Conservation (phyloP, 2,797 vertebrate genomes). For the Hypotaenidia philippensis region DNA sequence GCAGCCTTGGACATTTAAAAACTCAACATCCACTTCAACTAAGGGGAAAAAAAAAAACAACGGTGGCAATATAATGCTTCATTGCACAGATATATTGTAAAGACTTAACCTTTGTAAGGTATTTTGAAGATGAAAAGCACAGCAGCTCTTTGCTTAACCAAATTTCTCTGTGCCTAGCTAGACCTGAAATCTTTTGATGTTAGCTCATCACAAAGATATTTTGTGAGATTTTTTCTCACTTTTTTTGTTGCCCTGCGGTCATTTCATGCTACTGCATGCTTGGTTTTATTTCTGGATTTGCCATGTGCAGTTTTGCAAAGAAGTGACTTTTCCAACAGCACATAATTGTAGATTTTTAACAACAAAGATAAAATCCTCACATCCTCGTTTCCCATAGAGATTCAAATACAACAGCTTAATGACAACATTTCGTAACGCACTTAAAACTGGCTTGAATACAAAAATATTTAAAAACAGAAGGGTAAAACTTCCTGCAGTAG, state of each 20-base stretch:
- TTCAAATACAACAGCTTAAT: background rate
- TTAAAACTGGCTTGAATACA: background rate
- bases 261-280: background rate
- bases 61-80: slow-evolving; percentile 17
- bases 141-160: background rate
- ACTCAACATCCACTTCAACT: background rate
- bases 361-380: background rate
- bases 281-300: background rate
- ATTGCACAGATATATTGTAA: slow-evolving; percentile 51
- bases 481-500: background rate
- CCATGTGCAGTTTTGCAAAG: background rate
- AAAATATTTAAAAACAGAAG: background rate
- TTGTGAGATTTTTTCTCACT: background rate
- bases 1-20: slow-evolving; percentile 10
- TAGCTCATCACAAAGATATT: background rate
- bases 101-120: slow-evolving; percentile 51
- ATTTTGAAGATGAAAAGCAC: slow-evolving; percentile 53
- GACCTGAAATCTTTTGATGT: slow-evolving; percentile 11
- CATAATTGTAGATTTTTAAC: background rate
- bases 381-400: background rate
- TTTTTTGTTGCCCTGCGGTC: background rate
- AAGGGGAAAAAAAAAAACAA: background rate
- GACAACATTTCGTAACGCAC: background rate
- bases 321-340: background rate
- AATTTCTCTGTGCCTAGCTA: background rate